These are phyloP conservation scores for Macrophya annulata DNA, from an alignment of 2,888 invertebrate species.

Conservation along the genomic window DNA sequence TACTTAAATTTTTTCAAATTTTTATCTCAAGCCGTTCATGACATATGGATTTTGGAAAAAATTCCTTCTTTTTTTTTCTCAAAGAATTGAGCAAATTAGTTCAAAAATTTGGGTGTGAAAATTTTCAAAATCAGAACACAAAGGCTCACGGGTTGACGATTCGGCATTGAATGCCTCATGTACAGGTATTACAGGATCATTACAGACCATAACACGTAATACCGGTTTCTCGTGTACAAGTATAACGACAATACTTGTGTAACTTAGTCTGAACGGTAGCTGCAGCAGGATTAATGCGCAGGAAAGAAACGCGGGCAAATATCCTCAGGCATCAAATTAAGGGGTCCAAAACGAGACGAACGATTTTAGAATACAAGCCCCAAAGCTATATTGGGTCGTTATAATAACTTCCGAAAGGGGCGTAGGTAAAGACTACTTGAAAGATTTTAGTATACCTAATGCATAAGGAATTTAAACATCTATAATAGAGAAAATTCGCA, in stretches of 20 bases:
- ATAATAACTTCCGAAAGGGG: constrained; percentile 21
- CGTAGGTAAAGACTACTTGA: constrained; percentile 3
- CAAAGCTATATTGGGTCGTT: constrained; percentile 21
- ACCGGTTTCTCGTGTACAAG: constrained; percentile 19
- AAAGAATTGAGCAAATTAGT: too few species aligned
- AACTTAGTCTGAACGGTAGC: constrained; percentile 2
- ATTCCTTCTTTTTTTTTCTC: too few species aligned
- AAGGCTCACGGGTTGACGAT: too few species aligned
- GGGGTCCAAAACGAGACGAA: constrained; percentile 27
- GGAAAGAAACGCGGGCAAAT: constrained; percentile 36
- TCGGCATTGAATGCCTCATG: too few species aligned
- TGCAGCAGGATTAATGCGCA: not conserved
- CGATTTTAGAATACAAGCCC: constrained; percentile 23
- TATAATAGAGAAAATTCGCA: not conserved
- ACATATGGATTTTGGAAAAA: too few species aligned
- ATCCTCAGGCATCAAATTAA: constrained; percentile 17
- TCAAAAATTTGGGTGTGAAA: too few species aligned
- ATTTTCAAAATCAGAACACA: too few species aligned
- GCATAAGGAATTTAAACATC: not conserved
- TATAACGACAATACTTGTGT: constrained; percentile 8
- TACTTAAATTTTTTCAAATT: too few species aligned
- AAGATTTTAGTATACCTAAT: not conserved
- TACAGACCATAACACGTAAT: constrained; percentile 15
- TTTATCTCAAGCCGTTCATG: too few species aligned
- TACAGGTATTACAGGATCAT: not conserved